These are phyloP conservation scores for Leptobrachium leishanense DNA, from an alignment of 2,113 vertebrate genomes.

Conservation along the genomic window DNA sequence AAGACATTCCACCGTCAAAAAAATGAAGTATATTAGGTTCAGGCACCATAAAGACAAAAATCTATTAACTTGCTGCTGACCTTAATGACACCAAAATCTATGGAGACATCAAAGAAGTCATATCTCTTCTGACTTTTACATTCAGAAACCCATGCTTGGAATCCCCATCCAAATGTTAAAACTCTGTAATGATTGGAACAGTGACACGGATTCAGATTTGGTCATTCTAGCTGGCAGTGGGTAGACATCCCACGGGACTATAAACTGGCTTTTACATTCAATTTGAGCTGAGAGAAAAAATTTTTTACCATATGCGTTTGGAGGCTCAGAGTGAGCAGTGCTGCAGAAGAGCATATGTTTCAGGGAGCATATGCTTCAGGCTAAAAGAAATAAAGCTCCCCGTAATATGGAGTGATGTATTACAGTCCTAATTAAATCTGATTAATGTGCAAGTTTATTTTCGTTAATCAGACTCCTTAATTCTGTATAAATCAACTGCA, in stretches of 20 bases:
- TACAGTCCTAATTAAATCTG: conserved; percentile 79
- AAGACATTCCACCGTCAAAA: conserved; percentile 54
- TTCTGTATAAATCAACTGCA: conserved; percentile 59
- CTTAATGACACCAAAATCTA: conserved; percentile 84
- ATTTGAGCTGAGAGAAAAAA: conserved; percentile 67
- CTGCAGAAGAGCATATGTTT: conserved; percentile 74
- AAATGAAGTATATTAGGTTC: conserved; percentile 78
- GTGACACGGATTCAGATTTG: conserved; percentile 66
- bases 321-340: conserved; percentile 69
- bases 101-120: conserved; percentile 77
- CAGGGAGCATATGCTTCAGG: conserved; percentile 64
- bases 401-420: conserved; percentile 73
- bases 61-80: conserved; percentile 97
- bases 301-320: conserved; percentile 73
- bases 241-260: conserved; percentile 61
- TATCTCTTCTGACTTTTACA: conserved; percentile 82
- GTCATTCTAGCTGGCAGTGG: conserved; percentile 57
- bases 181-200: conserved; percentile 73
- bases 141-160: conserved; percentile 70
- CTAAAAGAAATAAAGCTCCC: conserved; percentile 64
- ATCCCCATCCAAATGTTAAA: conserved; percentile 79
- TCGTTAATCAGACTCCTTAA: conserved; percentile 72
- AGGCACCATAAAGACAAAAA: conserved; percentile 89
- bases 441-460: conserved; percentile 68
- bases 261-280: conserved; percentile 68